phyloP scores from a whole-genome alignment of 2,113 vertebrate genomes.

The Zingel zingel region DNA sequence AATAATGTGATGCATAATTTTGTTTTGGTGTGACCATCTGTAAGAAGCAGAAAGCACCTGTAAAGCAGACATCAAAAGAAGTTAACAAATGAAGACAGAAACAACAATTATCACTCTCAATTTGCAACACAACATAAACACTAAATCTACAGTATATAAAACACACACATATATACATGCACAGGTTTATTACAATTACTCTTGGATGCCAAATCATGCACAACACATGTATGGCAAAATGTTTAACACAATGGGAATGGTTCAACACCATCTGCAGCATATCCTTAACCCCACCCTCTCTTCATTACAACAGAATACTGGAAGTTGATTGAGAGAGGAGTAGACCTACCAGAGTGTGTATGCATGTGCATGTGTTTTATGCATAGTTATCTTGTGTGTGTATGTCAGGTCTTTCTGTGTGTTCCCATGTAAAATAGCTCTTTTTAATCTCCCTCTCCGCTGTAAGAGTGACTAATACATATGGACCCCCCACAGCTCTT shows the following conservation, averaged over 20 bases:
- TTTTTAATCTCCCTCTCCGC: conserved; percentile 57
- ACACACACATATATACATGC: neutral
- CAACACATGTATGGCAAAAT: conserved; percentile 39
- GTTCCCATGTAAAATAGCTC: conserved; percentile 16
- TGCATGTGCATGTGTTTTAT: conserved; percentile 14
- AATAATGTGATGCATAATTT: neutral
- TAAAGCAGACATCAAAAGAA: conserved; percentile 33
- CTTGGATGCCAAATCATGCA: conserved; percentile 21
- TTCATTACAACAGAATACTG: conserved; percentile 3
- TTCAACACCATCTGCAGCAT: conserved; percentile 56
- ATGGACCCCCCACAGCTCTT: conserved; percentile 68
- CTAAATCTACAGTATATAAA: neutral
- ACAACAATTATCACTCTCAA: conserved; percentile 1
- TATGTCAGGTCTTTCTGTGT: neutral
- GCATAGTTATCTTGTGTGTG: conserved; percentile 28
- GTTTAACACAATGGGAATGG: conserved; percentile 32
- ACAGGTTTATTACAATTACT: neutral
- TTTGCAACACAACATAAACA: conserved; percentile 15
- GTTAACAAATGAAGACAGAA: conserved; percentile 22
- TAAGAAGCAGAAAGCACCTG: conserved; percentile 38
- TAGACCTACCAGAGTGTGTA: conserved; percentile 7
- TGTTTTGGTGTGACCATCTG: neutral
- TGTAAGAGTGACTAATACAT: conserved; percentile 53
- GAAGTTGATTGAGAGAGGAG: conserved; percentile 32
- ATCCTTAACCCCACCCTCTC: conserved; percentile 10